Evolutionary conservation across 1,140 invertebrate species (phyloP).

Genomic region (Cardiocondyla obscurior): DNA sequence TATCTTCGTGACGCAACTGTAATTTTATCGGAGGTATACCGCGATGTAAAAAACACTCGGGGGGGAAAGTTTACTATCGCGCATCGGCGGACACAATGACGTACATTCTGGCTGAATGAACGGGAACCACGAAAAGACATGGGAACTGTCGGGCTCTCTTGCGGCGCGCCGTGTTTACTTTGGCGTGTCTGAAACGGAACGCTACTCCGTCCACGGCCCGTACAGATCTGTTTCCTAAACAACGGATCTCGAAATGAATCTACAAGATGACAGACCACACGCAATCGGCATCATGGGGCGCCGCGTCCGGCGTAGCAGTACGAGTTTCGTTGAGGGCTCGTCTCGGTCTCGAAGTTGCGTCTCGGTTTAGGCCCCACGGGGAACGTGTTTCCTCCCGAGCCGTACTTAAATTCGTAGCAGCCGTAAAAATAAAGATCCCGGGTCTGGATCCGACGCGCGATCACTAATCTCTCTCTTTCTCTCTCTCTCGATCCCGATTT

Average conservation of each 20-base stretch:
- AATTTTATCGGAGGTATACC: too few species aligned
- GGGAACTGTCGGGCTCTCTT: slow-evolving; percentile 55
- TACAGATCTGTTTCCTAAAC: slow-evolving; percentile 63
- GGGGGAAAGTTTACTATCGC: neutral
- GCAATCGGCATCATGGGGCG: slow-evolving; percentile 65
- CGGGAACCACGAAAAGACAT: slow-evolving; percentile 43
- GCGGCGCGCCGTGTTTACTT: slow-evolving; percentile 58
- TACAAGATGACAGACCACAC: slow-evolving; percentile 67
- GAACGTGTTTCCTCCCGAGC: neutral
- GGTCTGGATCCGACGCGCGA: slow-evolving; percentile 23
- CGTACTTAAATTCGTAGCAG: slow-evolving; percentile 27
- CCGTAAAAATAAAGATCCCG: slow-evolving; percentile 60
- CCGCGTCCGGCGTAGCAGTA: slow-evolving; percentile 10
- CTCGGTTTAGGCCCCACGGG: slow-evolving; percentile 23
- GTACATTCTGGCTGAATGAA: neutral
- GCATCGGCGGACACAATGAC: neutral
- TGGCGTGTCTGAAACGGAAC: slow-evolving; percentile 52
- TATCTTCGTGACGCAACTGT: too few species aligned
- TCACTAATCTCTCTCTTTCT: slow-evolving; percentile 36
- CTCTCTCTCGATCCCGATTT: slow-evolving; percentile 36
- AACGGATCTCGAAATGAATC: slow-evolving; percentile 67
- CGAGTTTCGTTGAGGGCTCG: slow-evolving; percentile 33
- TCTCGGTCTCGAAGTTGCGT: slow-evolving; percentile 38
- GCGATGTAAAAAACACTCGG: neutral
- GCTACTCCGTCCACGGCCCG: neutral